Percentiles rank a stretch among this genome's conserved stretches.
phyloP scores from a whole-genome alignment of 2,888 invertebrate genomes.

The Eilema caniola region DNA sequence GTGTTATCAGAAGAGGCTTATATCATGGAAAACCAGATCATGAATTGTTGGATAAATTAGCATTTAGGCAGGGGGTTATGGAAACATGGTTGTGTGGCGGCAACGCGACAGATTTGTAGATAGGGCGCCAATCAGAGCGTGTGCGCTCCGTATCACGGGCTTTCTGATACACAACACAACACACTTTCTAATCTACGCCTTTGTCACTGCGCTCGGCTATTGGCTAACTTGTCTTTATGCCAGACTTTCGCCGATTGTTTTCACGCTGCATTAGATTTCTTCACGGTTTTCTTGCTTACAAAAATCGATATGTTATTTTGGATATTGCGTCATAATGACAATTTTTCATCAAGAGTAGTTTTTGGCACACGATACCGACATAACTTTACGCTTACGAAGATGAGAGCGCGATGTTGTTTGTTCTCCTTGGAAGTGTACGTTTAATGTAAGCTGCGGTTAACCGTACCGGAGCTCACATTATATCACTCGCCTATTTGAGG shows the following conservation, averaged over 20 bases:
- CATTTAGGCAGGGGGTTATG: slow-evolving; percentile 30
- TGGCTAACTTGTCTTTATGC: slow-evolving; percentile 78
- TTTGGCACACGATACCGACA: slow-evolving; percentile 28
- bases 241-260: slow-evolving; percentile 86
- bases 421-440: slow-evolving; percentile 42
- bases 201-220: slow-evolving; percentile 82
- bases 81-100: slow-evolving; percentile 38
- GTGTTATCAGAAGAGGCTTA: not conserved
- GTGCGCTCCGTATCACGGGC: slow-evolving; percentile 79
- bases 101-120: slow-evolving; percentile 81
- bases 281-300: slow-evolving; percentile 71
- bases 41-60: slow-evolving; percentile 12
- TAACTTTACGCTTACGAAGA: slow-evolving; percentile 35
- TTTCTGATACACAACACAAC: slow-evolving; percentile 81
- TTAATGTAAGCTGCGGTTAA: slow-evolving; percentile 74
- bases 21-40: not conserved
- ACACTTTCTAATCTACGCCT: slow-evolving; percentile 86
- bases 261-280: slow-evolving; percentile 82
- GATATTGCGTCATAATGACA: slow-evolving; percentile 67
- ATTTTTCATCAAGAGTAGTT: slow-evolving; percentile 35
- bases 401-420: slow-evolving; percentile 33
- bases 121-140: slow-evolving; percentile 85
- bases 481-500: slow-evolving; percentile 72
- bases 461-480: slow-evolving; percentile 66
- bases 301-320: slow-evolving; percentile 68